phyloP scores from a whole-genome alignment of 2,113 vertebrate species.

The Colinus virginianus region DNA sequence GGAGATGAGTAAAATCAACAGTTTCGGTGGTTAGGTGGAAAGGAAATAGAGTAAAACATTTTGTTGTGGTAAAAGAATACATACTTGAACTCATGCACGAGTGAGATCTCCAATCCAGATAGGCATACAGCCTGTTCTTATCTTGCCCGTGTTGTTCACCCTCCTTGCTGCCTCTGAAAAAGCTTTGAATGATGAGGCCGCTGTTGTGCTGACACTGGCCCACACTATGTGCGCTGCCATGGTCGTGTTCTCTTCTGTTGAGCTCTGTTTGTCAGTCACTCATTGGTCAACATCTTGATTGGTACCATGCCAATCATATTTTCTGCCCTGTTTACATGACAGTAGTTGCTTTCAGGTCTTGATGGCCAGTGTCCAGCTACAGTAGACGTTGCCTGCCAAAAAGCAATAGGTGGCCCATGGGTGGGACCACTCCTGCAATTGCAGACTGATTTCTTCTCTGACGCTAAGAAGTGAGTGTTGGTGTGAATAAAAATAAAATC shows the following conservation, averaged over 20 bases:
- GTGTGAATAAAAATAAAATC: background rate
- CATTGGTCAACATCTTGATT: background rate
- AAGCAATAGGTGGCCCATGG: background rate
- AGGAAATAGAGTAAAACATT: background rate
- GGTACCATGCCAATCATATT: fast-evolving
- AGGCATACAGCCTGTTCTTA: background rate
- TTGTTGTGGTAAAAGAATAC: constrained; percentile 27
- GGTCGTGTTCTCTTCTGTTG: fast-evolving
- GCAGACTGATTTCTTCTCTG: background rate
- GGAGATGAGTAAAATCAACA: background rate
- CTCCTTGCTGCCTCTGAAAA: background rate
- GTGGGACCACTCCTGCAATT: background rate
- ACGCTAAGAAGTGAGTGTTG: background rate
- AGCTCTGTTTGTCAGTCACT: background rate
- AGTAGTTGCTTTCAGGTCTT: background rate
- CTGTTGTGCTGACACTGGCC: fast-evolving
- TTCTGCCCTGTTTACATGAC: fast-evolving
- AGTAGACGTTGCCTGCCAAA: background rate
- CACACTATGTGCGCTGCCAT: fast-evolving
- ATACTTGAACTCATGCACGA: background rate
- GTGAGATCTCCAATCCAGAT: constrained; percentile 25
- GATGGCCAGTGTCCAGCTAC: fast-evolving
- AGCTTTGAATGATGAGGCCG: background rate
- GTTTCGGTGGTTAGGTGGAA: background rate
- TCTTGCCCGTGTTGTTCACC: fast-evolving